Conservation (phyloP, 2,797 vertebrate species). For the Myotis findleyi region DNA sequence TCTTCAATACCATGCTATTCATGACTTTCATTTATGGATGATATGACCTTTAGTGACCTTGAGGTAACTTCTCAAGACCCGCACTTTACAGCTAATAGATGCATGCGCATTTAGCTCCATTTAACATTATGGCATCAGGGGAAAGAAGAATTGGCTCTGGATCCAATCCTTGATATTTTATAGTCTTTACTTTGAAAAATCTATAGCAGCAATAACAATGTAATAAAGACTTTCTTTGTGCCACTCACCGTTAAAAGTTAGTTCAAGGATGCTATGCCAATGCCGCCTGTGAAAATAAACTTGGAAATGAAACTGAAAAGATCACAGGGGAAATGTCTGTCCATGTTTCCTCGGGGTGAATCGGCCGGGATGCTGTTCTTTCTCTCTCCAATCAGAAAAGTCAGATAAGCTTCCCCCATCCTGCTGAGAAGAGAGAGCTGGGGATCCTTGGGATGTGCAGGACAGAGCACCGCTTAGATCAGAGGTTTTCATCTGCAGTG, state of each 20-base stretch:
- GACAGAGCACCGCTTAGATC: rapidly evolving
- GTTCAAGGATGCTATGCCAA: background rate
- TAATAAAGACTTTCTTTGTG: background rate
- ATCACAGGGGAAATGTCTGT: background rate
- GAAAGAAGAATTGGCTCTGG: background rate
- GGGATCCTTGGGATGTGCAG: background rate
- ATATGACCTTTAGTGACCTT: background rate
- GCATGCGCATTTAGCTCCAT: background rate
- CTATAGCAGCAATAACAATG: background rate
- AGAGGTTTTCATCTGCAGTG: background rate
- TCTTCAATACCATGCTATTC: background rate
- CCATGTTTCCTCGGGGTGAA: background rate
- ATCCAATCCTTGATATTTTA: background rate
- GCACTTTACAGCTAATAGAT: background rate
- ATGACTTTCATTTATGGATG: background rate
- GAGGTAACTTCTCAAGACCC: background rate
- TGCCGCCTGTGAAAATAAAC: background rate
- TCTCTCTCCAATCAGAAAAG: background rate
- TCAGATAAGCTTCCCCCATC: background rate
- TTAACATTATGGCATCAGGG: background rate
- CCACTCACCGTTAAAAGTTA: background rate
- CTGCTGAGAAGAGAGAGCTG: background rate
- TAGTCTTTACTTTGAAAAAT: slow-evolving; percentile 20
- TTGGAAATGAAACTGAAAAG: slow-evolving; percentile 8
- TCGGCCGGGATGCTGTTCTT: background rate